Percentiles rank a stretch among this genome's conserved stretches.
phyloP scores from a whole-genome alignment of 2,888 invertebrate genomes.

The Chironomus riparius region DNA sequence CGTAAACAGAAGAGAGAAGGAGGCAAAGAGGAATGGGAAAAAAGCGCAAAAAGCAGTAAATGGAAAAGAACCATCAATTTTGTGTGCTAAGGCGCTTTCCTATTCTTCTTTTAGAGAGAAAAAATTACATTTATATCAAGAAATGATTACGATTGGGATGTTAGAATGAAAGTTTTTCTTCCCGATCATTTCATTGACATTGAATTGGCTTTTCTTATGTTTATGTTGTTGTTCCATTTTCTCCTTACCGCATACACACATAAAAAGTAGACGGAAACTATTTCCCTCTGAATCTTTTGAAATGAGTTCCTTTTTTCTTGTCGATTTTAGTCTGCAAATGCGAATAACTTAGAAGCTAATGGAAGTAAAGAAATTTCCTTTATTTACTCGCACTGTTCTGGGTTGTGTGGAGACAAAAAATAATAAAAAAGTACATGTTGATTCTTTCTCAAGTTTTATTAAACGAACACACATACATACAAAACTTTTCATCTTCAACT shows the following conservation, averaged over 20 bases:
- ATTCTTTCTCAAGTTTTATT: neutral
- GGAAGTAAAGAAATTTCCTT: no score
- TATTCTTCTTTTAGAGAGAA: neutral
- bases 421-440: neutral
- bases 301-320: no score
- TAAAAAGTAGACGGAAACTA: no score
- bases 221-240: no score
- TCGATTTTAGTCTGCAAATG: no score
- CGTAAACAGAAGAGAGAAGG: constrained; percentile 6
- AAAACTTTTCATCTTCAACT: neutral
- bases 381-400: no score
- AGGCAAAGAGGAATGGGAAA: neutral
- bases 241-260: no score
- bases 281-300: no score
- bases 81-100: neutral
- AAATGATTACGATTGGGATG: neutral
- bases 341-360: no score
- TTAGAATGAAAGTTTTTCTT: neutral
- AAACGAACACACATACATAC: neutral
- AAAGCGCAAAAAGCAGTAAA: constrained; percentile 5
- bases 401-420: neutral
- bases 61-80: constrained; percentile 25
- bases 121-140: neutral
- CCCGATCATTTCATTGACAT: constrained; percentile 14
- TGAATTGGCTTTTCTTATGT: neutral